Base-by-base conservation (phyloP, 2,113 vertebrate species). In the Pantherophis guttatus region DNA sequence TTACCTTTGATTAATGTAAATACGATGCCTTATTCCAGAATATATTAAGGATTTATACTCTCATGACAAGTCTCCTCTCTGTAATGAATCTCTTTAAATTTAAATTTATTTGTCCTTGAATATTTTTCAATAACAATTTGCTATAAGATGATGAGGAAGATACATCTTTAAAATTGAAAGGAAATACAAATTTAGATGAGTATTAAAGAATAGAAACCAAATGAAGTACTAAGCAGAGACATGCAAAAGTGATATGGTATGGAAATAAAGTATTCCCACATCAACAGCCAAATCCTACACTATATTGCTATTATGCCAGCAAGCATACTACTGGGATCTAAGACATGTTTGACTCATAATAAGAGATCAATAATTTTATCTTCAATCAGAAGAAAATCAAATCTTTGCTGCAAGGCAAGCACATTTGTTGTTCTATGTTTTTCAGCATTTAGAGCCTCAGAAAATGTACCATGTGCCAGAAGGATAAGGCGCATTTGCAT, bases 401-500 rank as follows among this genome's bases (percentile, higher is more conserved):
- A 6, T 57, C 54, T 65, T 87, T 87, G 52, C 91, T 54, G 81
- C 55, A 90, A 44, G 23, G 89, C 81, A 44, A 90, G 62, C 81
- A 87, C 29, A 65, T 52, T 70, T 85, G 89, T 85, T 89, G 50
- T 17, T 81, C 86, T 87, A 26, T 87, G 23, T 81, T 90, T 86
- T 29, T 86, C 54, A 93, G 50, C 65, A 93, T 19, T 53, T 87
- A 87, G 85, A 87, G 53, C 23, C n/a, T 90, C 81, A 90, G 81
- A 90, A 86, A 93, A 87, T 65, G 59, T 87, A 90, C 81, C 57
- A 93, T 86, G 89, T 90, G 89, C 92, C 81, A 90, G 57, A 93
- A 85, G 89, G 89, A 81, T 33, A 90, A 90, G 81, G 81, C 50
- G n/a, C 85, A 93, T 93, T 90, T 93, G 81, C 92, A 93, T 90